Percentiles rank a stretch among this genome's conserved stretches.
These are phyloP conservation scores for Drosophila helvetica DNA, from an alignment of 2,888 invertebrate species.

Conservation along the genomic window DNA sequence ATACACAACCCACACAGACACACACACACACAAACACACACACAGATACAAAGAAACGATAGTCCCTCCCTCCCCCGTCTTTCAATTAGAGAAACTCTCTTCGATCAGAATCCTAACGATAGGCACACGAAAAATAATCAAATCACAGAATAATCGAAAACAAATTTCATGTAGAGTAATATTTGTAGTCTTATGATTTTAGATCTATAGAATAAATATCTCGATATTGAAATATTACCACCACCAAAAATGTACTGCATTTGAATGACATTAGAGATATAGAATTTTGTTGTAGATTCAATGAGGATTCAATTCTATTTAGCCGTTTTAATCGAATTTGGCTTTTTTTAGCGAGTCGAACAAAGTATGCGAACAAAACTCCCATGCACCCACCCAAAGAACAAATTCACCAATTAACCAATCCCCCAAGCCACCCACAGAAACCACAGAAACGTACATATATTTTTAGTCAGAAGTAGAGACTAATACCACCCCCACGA, in stretches of 20 bases:
- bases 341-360: slow-evolving; percentile 82
- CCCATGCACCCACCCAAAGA: slow-evolving; percentile 54
- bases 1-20: slow-evolving; percentile 19
- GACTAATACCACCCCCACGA: slow-evolving; percentile 23
- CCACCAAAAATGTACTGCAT: slow-evolving; percentile 74
- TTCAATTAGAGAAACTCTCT: slow-evolving; percentile 14
- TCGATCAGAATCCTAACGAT: slow-evolving; percentile 7
- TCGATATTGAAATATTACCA: slow-evolving; percentile 58
- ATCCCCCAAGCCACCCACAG: slow-evolving; percentile 22
- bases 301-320: slow-evolving; percentile 68
- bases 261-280: slow-evolving; percentile 62
- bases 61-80: slow-evolving; percentile 1
- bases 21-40: slow-evolving; percentile 15
- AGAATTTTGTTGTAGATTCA: slow-evolving; percentile 66
- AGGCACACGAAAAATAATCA: background rate
- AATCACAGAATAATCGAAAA: slow-evolving; percentile 15
- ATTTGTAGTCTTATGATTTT: slow-evolving; percentile 20
- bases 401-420: background rate
- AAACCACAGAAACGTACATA: slow-evolving; percentile 17
- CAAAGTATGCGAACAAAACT: slow-evolving; percentile 81
- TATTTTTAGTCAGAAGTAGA: slow-evolving; percentile 42
- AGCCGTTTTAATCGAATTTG: slow-evolving; percentile 82
- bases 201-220: slow-evolving; percentile 49
- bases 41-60: slow-evolving; percentile 39
- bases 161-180: slow-evolving; percentile 2